Base-by-base conservation (phyloP, 2,888 invertebrate genomes). In the Stomorhina lunata region DNA sequence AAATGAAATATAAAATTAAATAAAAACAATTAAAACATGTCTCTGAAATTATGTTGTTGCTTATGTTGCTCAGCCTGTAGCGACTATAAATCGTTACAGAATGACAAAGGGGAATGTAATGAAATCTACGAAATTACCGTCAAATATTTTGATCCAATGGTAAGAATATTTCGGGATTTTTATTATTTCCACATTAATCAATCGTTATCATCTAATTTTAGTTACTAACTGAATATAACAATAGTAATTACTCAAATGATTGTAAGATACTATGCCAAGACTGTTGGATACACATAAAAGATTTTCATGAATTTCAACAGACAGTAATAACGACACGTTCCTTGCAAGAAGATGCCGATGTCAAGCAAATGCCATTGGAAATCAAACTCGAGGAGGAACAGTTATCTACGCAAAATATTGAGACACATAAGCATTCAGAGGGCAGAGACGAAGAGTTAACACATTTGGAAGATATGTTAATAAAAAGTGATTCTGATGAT, bases 121-220 rank as follows among this genome's bases (percentile, higher is more conserved):
- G 75, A 71, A 25, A 55, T 82, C 0, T 82, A 82, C 48, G 79
- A 82, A 37, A 82, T 71, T 1, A 79, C 82, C 22, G 79, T 82
- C 4, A 82, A 79, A 72, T 82, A 82, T 66, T 82, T 82, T 66
- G 82, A 82, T 69, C 81, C 81, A 0, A 78, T 81, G 66, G 81
- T 81, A 55, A 25, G 75, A 45, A 68, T n/a, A 29, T 2, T 2
- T 0, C 25, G 25, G 9, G 27, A 43, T 22, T n/a, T n/a, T n/a
- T n/a, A n/a, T n/a, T n/a, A n/a, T n/a, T n/a, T n/a, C n/a, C n/a
- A n/a, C n/a, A n/a, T n/a, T n/a, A n/a, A n/a, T n/a, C n/a, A n/a
- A n/a, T n/a, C n/a, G n/a, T n/a, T 40, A 53, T 12, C 48, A 29
- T 48, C 32, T 65, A 65, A 2, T 37, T 5, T n/a, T 32, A 77